Evolutionary conservation across 2,888 invertebrate genomes (phyloP).

Genomic region (Allygus modestus): DNA sequence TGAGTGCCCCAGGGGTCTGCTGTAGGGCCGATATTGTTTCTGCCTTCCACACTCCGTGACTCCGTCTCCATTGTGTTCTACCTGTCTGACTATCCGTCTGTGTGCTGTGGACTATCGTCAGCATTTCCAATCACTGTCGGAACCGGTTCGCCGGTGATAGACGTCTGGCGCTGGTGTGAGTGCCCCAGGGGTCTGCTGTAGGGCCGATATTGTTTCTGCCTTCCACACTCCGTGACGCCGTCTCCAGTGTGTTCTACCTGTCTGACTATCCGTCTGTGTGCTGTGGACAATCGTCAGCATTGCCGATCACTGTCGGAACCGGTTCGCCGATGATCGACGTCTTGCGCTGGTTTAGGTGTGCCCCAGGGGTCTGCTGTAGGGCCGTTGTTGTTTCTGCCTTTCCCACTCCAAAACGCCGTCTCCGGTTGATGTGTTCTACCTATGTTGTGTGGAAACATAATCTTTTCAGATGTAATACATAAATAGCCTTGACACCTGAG

Average conservation of each 20-base stretch:
- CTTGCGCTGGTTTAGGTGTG: background rate
- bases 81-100: too few relatives aligned
- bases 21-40: background rate
- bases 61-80: too few relatives aligned
- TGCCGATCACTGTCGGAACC: conserved; percentile 16
- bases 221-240: background rate
- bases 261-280: background rate
- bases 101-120: background rate
- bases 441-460: too few relatives aligned
- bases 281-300: conserved; percentile 11
- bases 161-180: background rate
- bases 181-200: background rate
- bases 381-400: background rate
- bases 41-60: background rate
- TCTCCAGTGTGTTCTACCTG: too few relatives aligned
- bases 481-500: too few relatives aligned
- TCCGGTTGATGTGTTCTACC: too few relatives aligned
- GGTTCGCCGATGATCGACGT: conserved; percentile 8
- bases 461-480: too few relatives aligned
- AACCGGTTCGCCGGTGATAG: conserved; percentile 12
- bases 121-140: conserved; percentile 25
- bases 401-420: too few relatives aligned
- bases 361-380: too few relatives aligned
- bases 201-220: background rate
- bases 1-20: background rate